Base-by-base conservation (phyloP, 2,888 invertebrate species). In the Catocala nupta region DNA sequence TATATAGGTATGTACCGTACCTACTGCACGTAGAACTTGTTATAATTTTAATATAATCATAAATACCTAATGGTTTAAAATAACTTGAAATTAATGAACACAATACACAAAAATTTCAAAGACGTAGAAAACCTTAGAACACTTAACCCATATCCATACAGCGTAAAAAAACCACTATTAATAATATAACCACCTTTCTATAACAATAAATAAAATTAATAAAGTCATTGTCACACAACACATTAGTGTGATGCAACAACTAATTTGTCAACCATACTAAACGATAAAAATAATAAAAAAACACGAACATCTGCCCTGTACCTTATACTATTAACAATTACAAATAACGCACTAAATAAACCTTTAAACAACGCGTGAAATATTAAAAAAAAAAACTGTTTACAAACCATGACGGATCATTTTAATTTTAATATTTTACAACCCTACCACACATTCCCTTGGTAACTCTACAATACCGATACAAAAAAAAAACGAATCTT, bases 331-430 rank as follows among this genome's bases (percentile, higher is more conserved):
- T 66, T 57, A 73, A 73, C 67, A 65, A 71, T 68, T 66, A 71
- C 65, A 70, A 71, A 74, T 70, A 77, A 65, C 68, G 81, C 87
- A 86, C 87, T 90, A 89, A 90, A 90, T 88, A 89, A 82, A 87
- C 82, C 83, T 76, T 81, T 81, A 90, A 92, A 92, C 90, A 90
- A 91, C 87, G 90, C 92, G 90, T 90, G 88, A 85, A 89, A 86
- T 89, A 87, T 89, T 81, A 77, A 86, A 87, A 84, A n/a, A 87
- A 88, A 53, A 55, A 58, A 87, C 82, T 90, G 90, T 92, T 92
- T 90, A 90, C 88, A 83, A 82, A 78, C 89, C 91, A 77, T 88
- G 89, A 88, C 91, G 79, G 86, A 91, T 90, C 87, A 81, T 78
- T 84, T 88, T 89, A 84, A 87, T 86, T 85, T 81, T 63, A 69